Evolutionary conservation across 2,113 vertebrate species (phyloP), one percentile per base, ranked within the genome.

Genomic region (Mugil cephalus): DNA sequence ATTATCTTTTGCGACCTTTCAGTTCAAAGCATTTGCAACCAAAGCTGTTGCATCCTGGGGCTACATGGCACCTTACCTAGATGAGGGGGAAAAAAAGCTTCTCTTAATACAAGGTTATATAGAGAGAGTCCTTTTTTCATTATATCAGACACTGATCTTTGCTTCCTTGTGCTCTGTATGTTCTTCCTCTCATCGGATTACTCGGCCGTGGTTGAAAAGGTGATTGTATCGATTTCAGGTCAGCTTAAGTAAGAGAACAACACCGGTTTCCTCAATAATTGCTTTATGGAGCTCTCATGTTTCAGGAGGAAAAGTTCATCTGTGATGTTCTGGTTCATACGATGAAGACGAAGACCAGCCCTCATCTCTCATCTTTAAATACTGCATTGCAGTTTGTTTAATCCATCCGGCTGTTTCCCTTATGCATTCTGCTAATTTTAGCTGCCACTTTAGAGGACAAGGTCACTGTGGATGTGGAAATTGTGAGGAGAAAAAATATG

Each of bases 341-440:
- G 39, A 48, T 36, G 63, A n/a, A n/a, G 10, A 59, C 65, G 1
- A 2, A 51, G 15, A 59, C 21, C 12, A 61, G 42, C 17, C 47
- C 1, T 12, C 39, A 24, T 13, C 47, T 65, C 0, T 0, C 9
- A 5, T 72, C 62, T 58, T 77, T 80, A 76, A 77, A 39, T 43
- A 74, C 77, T 56, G 69, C 75, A 84, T 24, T 81, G 74, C 79
- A 78, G 78, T 84, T 73, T 79, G 42, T 80, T 88, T 78, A 64
- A 72, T 69, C 70, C 50, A 53, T 40, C 13, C 62, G 69, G 53
- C 46, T 6, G 21, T 56, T 76, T 74, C 58, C 54, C 13, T 46
- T 42, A 21, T 82, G 81, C 19, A 34, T 77, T 74, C 69, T 54
- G 70, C 73, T 88, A 83, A 87, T 83, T 89, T 84, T 87, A 87